A percentile compares a stretch with the other conserved stretches of the same genome.
Evolutionary conservation across 2,797 vertebrate genomes (phyloP).

Genomic region (Diplodus sargus): DNA sequence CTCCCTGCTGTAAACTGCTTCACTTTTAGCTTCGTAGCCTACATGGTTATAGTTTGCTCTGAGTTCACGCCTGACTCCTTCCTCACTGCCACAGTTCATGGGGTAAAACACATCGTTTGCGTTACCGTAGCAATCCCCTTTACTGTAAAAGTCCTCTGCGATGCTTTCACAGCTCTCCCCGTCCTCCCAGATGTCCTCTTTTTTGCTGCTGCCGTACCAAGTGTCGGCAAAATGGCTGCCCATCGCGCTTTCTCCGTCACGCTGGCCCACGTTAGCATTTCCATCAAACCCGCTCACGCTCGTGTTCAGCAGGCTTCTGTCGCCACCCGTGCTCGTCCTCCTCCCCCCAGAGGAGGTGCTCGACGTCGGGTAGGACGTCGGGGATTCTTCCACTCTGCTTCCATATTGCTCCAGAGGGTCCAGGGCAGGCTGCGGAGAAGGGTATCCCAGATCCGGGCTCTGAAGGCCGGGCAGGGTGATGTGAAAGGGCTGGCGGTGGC

Average conservation of each 20-base stretch:
- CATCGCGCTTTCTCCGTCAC: constrained; percentile 26
- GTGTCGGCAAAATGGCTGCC: constrained; percentile 41
- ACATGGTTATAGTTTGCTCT: constrained; percentile 43
- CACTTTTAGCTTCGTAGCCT: constrained; percentile 40
- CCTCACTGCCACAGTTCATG: constrained; percentile 39
- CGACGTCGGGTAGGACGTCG: constrained; percentile 33
- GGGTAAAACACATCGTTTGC: constrained; percentile 55
- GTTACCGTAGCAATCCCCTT: constrained; percentile 47
- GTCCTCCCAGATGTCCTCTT: constrained; percentile 64
- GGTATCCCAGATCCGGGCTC: constrained; percentile 53
- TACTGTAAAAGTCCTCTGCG: constrained; percentile 44
- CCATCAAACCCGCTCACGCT: constrained; percentile 44
- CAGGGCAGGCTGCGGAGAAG: constrained; percentile 47
- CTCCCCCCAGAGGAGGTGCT: constrained; percentile 22
- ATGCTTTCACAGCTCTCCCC: constrained; percentile 47
- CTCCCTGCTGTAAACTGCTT: constrained; percentile 43
- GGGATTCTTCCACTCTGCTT: constrained; percentile 45
- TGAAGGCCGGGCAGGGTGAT: constrained; percentile 51
- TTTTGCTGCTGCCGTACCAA: constrained; percentile 54
- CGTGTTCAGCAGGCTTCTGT: constrained; percentile 39
- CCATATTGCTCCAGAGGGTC: constrained; percentile 62
- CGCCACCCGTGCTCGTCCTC: constrained; percentile 27
- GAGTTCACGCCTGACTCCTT: constrained; percentile 32
- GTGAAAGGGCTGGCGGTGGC: constrained; percentile 53
- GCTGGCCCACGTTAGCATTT: constrained; percentile 44